Conservation (phyloP, 2,113 vertebrate species). For the Hypomesus transpacificus region DNA sequence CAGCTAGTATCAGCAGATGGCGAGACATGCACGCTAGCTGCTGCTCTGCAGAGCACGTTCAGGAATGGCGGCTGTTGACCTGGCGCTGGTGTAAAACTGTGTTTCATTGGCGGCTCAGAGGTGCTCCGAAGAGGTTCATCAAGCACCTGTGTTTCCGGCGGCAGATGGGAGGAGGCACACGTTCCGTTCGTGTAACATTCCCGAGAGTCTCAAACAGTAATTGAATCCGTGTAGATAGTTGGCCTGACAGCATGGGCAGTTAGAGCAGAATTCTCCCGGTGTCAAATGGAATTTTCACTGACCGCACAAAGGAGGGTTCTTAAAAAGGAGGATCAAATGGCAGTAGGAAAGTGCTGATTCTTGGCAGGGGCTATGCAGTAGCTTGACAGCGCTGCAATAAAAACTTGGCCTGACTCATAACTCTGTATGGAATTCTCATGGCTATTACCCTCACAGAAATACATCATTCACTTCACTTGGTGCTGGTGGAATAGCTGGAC, state of each 20-base stretch:
- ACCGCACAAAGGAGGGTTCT: conserved; percentile 3
- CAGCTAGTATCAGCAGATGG: too few species aligned
- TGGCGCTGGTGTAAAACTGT: too few species aligned
- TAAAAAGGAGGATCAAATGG: conserved; percentile 32
- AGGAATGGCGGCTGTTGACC: too few species aligned
- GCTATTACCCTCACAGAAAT: conserved; percentile 4
- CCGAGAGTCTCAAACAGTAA: not conserved
- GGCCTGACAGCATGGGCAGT: not conserved
- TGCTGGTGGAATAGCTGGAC: not conserved
- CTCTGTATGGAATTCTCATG: conserved; percentile 37
- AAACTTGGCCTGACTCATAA: conserved; percentile 44
- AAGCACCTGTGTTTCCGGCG: not conserved
- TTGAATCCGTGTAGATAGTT: conserved; percentile 5
- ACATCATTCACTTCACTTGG: not conserved
- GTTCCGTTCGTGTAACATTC: not conserved
- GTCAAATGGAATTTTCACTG: conserved; percentile 3
- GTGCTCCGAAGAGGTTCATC: too few species aligned
- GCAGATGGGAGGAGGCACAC: not conserved
- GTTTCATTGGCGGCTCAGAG: too few species aligned
- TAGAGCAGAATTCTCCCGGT: not conserved
- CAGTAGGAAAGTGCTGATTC: conserved; percentile 54
- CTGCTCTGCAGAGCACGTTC: too few species aligned
- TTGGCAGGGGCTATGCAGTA: conserved; percentile 10
- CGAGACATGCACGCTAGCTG: too few species aligned
- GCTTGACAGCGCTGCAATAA: conserved; percentile 47